Percentiles rank a stretch among this genome's conserved stretches.
These are phyloP conservation scores for Podargus strigoides DNA, from an alignment of 2,797 vertebrate species.

Conservation along the genomic window DNA sequence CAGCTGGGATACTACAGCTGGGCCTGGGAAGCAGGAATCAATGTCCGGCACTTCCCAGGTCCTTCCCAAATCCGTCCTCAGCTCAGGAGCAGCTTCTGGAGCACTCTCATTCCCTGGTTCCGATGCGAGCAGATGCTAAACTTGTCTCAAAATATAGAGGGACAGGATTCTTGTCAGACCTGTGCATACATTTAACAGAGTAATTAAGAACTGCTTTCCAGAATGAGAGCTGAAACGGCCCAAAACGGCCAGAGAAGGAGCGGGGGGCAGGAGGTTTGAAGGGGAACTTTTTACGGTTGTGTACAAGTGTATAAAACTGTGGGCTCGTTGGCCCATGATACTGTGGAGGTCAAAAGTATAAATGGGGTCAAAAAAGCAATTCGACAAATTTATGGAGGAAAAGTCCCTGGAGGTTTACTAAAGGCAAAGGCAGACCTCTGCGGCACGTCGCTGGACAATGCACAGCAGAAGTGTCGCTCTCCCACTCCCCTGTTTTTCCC, in stretches of 20 bases:
- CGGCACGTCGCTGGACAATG: neutral
- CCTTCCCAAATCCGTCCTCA: neutral
- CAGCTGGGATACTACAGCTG: neutral
- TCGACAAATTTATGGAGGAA: conserved; percentile 30
- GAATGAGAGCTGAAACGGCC: neutral
- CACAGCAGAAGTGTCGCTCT: neutral
- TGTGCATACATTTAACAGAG: neutral
- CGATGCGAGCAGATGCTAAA: neutral
- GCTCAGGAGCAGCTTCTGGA: neutral
- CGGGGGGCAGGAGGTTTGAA: neutral
- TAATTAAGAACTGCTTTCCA: neutral
- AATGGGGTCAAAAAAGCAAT: conserved; percentile 48
- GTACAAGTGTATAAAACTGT: neutral
- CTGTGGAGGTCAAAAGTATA: conserved; percentile 51
- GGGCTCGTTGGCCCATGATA: neutral
- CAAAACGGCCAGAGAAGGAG: neutral
- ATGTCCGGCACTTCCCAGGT: neutral
- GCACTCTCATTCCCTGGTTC: neutral
- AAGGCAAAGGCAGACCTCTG: conserved; percentile 8
- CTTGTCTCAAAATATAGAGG: neutral
- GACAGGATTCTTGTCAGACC: neutral
- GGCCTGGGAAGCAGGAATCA: neutral
- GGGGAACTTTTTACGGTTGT: neutral
- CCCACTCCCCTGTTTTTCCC: neutral
- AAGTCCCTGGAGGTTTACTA: conserved; percentile 39